Evolutionary conservation across 2,888 invertebrate species (phyloP).

Genomic region (Drosophila buzzatii): DNA sequence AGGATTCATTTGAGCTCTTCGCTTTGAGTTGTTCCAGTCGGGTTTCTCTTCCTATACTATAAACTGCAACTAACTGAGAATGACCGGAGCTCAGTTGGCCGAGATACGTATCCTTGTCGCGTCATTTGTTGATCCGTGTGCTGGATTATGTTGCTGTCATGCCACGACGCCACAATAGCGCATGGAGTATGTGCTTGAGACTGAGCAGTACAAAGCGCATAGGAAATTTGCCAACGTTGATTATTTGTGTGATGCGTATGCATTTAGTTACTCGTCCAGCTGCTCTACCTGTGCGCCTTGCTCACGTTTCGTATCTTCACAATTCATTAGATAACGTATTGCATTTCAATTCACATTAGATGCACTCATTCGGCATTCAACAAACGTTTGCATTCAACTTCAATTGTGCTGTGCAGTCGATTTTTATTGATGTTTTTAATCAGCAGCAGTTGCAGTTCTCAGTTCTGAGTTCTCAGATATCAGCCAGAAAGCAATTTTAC

Average conservation of each 20-base stretch:
- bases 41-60: neutral
- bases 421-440: slow-evolving; percentile 80
- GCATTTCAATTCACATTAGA: slow-evolving; percentile 65
- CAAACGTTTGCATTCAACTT: slow-evolving; percentile 73
- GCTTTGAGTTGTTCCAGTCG: neutral
- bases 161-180: neutral
- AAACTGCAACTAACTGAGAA: neutral
- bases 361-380: slow-evolving; percentile 75
- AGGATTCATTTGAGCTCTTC: neutral
- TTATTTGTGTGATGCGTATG: slow-evolving; percentile 19
- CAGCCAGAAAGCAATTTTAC: slow-evolving; percentile 54
- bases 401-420: slow-evolving; percentile 71
- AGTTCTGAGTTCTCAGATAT: slow-evolving; percentile 23
- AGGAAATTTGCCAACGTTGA: slow-evolving; percentile 21
- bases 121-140: neutral
- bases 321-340: slow-evolving; percentile 57
- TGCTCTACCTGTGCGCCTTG: neutral
- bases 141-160: neutral
- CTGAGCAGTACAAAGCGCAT: neutral
- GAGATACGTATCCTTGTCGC: neutral
- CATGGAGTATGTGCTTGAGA: neutral
- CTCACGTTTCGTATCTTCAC: slow-evolving; percentile 27
- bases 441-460: slow-evolving; percentile 57
- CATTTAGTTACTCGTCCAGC: neutral
- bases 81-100: neutral